Conservation (phyloP, 1,140 invertebrate genomes). For the Penaeus japonicus region DNA sequence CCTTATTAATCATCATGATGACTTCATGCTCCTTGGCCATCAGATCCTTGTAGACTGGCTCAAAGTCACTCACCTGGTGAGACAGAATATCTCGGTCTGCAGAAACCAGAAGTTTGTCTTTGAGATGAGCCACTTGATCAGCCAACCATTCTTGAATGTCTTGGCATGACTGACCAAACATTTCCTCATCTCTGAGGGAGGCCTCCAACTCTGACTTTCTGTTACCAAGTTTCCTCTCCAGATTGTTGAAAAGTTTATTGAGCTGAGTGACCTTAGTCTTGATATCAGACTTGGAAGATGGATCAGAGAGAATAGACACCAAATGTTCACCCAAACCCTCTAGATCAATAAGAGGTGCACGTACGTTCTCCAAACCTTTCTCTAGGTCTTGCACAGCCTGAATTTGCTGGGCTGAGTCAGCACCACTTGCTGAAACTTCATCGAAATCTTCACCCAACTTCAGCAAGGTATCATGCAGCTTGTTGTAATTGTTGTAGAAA, state of each 20-base stretch:
- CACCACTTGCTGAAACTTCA: constrained; percentile 76
- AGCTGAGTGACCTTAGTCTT: constrained; percentile 84
- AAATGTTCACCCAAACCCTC: constrained; percentile 86
- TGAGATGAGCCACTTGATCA: constrained; percentile 76
- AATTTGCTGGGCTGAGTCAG: constrained; percentile 85
- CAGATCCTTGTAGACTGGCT: constrained; percentile 85
- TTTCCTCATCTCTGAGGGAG: constrained; percentile 75
- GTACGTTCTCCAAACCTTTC: constrained; percentile 84
- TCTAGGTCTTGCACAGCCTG: constrained; percentile 83
- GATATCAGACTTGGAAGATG: constrained; percentile 87
- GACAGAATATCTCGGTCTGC: constrained; percentile 83
- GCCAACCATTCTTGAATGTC: constrained; percentile 88
- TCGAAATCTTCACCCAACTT: constrained; percentile 86
- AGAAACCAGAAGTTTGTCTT: constrained; percentile 82
- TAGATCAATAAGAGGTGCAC: constrained; percentile 84
- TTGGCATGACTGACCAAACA: constrained; percentile 85
- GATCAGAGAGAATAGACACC: constrained; percentile 88
- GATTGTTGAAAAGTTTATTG: constrained; percentile 81
- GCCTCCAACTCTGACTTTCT: constrained; percentile 90
- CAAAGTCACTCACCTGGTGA: constrained; percentile 84
- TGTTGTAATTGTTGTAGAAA: constrained; percentile 84
- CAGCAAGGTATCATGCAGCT: constrained; percentile 82
- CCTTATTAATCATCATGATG: constrained; percentile 92
- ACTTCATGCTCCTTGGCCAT: constrained; percentile 91
- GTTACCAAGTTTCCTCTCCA: constrained; percentile 88